These are phyloP conservation scores for Lucilia sericata DNA, from an alignment of 1,140 invertebrate genomes.

Conservation along the genomic window DNA sequence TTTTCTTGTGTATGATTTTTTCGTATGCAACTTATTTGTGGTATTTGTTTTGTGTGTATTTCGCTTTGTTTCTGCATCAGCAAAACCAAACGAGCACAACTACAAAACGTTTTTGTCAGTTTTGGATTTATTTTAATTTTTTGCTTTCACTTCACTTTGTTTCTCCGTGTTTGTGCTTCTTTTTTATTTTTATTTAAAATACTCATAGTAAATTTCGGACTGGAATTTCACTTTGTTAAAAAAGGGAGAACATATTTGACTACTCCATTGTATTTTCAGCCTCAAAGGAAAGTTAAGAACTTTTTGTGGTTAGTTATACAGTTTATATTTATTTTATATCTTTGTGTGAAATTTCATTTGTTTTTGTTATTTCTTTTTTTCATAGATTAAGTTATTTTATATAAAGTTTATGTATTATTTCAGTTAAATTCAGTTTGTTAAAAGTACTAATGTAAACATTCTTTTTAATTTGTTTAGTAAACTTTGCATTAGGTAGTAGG, in stretches of 20 bases:
- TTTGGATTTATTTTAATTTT: slow-evolving; percentile 43
- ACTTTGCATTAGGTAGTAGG: too few relatives aligned
- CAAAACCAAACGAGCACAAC: slow-evolving; percentile 31
- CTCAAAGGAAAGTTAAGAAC: slow-evolving; percentile 27
- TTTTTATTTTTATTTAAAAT: slow-evolving; percentile 15
- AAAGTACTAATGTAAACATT: too few relatives aligned
- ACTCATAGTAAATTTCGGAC: slow-evolving; percentile 12
- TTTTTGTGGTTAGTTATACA: slow-evolving; percentile 17
- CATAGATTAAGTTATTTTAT: slow-evolving; percentile 19
- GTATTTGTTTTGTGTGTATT: slow-evolving; percentile 11
- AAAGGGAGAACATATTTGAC: background rate
- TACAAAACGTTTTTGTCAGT: slow-evolving; percentile 39
- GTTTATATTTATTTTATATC: background rate
- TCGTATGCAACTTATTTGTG: slow-evolving; percentile 39
- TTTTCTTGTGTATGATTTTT: too few relatives aligned
- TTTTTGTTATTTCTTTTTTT: background rate
- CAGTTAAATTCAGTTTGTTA: background rate
- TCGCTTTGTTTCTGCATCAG: slow-evolving; percentile 4
- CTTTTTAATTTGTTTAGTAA: too few relatives aligned
- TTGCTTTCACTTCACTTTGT: background rate
- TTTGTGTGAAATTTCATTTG: background rate
- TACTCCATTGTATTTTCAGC: background rate
- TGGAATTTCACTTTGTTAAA: slow-evolving; percentile 22
- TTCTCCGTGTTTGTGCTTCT: too few relatives aligned
- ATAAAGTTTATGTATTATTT: slow-evolving; percentile 1